Conservation (phyloP, 2,888 invertebrate species). For the Geophilus truncorum region DNA sequence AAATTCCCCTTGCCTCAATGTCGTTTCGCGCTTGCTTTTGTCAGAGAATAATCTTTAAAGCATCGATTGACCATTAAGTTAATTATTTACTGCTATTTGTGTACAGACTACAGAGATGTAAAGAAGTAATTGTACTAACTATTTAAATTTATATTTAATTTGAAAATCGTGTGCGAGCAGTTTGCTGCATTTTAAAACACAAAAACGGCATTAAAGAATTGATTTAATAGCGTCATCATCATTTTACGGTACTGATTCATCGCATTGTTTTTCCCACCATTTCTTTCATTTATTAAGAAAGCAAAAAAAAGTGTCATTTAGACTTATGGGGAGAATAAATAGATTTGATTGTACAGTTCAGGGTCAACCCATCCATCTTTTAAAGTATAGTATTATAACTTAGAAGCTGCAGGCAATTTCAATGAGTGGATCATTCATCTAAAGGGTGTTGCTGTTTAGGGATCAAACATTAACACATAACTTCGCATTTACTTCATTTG, state of each 20-base stretch:
- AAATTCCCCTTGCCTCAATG: no score
- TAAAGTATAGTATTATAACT: background rate
- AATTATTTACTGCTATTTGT: no score
- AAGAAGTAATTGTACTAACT: no score
- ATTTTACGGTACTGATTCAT: background rate
- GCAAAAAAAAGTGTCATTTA: background rate
- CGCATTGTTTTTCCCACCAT: background rate
- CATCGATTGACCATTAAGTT: no score
- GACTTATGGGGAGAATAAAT: background rate
- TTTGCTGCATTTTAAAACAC: background rate
- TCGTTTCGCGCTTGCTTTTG: no score
- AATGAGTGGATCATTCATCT: background rate
- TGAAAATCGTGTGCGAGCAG: background rate
- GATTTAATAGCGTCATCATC: background rate
- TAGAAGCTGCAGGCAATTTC: background rate
- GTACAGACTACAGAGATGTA: no score
- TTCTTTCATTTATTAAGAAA: background rate
- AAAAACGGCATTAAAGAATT: background rate
- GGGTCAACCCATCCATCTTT: constrained; percentile 16
- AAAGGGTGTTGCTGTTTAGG: background rate
- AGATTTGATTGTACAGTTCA: background rate
- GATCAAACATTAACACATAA: background rate
- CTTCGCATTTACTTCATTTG: background rate
- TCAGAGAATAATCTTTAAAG: no score
- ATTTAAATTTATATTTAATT: background rate